Conservation (phyloP, 2,888 invertebrate species). For the Carpatolechia fugitivella region DNA sequence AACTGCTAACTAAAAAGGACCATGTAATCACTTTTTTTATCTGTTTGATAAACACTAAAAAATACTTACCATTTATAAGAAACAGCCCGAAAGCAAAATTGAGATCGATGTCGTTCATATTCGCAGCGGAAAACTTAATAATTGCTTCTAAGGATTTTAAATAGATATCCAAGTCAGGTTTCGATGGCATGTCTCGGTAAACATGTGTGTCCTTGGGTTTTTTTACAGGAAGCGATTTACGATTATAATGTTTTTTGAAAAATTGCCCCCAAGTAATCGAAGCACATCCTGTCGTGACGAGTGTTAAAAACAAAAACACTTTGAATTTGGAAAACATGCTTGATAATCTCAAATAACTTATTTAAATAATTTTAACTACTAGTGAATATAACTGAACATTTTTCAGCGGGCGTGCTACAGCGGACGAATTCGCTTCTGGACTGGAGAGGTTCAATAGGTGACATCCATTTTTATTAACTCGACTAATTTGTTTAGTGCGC, state of each 20-base stretch:
- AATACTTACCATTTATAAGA: slow-evolving; percentile 46
- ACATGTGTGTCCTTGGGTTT: neutral
- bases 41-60: neutral
- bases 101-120: slow-evolving; percentile 40
- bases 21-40: no score
- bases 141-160: slow-evolving; percentile 31
- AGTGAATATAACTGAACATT: slow-evolving; percentile 32
- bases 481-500: neutral
- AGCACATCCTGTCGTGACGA: neutral
- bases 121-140: slow-evolving; percentile 32
- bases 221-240: neutral
- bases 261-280: neutral
- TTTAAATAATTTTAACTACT: slow-evolving; percentile 6
- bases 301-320: neutral
- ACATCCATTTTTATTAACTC: neutral
- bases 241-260: no score
- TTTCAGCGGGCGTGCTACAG: slow-evolving; percentile 24
- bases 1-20: no score
- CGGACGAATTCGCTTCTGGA: slow-evolving; percentile 30
- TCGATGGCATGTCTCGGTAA: neutral
- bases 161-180: neutral
- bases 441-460: slow-evolving; percentile 31
- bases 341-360: no score
- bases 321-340: no score
- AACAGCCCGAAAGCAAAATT: slow-evolving; percentile 50